A percentile compares a stretch with the other conserved stretches of the same genome.
Conservation (phyloP, 53 echinoderm and acorn worm species). For the Astropecten irregularis region DNA sequence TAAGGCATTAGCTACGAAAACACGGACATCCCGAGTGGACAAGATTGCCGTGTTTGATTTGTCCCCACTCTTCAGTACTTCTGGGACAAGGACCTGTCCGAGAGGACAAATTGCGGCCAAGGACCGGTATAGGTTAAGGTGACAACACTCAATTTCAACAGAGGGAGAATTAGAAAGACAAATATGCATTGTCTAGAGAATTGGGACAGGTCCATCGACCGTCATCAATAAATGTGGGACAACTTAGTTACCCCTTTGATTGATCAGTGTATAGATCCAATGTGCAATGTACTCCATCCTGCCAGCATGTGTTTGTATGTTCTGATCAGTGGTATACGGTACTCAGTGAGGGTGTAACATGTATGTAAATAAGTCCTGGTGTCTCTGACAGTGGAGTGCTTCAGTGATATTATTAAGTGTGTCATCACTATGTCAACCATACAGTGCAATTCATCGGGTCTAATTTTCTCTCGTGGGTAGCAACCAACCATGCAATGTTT, state of each 20-base stretch:
- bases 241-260: slow-evolving; percentile 34
- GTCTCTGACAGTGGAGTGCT: not conserved
- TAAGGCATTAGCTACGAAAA: slow-evolving; percentile 21
- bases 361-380: no score
- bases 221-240: slow-evolving; percentile 7
- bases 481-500: slow-evolving; percentile 6
- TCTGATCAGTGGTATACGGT: not conserved
- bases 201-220: not conserved
- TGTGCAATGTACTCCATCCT: no score
- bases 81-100: no score
- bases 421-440: slow-evolving; percentile 19
- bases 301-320: not conserved
- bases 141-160: slow-evolving; percentile 30
- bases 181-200: not conserved
- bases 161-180: not conserved
- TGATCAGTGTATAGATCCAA: slow-evolving; percentile 6
- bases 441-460: slow-evolving; percentile 30
- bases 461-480: not conserved
- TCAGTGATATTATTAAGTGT: slow-evolving; percentile 18
- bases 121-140: no score
- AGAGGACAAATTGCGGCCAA: no score
- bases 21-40: not conserved
- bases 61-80: no score
- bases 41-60: no score
- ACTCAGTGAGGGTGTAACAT: no score